phyloP scores from a whole-genome alignment of 2,888 invertebrate genomes.

The Pyrrhia umbra region DNA sequence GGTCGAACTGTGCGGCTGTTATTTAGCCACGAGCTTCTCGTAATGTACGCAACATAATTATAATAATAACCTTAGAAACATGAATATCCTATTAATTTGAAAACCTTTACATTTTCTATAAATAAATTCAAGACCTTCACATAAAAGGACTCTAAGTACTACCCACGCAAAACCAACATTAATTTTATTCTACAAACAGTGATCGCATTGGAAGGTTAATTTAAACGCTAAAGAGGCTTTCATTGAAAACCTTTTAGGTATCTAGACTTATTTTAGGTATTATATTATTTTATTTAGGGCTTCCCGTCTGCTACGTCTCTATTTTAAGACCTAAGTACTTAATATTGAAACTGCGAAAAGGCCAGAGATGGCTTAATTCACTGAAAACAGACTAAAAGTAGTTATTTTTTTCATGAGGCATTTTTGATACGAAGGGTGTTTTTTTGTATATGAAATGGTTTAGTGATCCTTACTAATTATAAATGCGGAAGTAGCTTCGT shows the following conservation, averaged over 20 bases:
- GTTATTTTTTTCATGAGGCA: too few relatives aligned
- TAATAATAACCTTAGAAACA: background rate
- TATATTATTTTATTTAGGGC: slow-evolving; percentile 11
- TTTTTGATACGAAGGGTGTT: too few relatives aligned
- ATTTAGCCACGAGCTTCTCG: too few relatives aligned
- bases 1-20: too few relatives aligned
- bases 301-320: background rate
- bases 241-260: slow-evolving; percentile 21
- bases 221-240: slow-evolving; percentile 6
- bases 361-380: background rate
- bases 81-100: background rate
- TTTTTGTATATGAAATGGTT: too few relatives aligned
- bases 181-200: background rate
- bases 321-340: background rate
- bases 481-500: too few relatives aligned
- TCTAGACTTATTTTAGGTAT: slow-evolving; percentile 5
- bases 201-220: background rate
- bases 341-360: slow-evolving; percentile 1
- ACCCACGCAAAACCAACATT: slow-evolving; percentile 15
- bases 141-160: background rate
- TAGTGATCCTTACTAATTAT: too few relatives aligned
- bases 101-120: background rate
- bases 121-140: slow-evolving; percentile 14
- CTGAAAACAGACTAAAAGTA: too few relatives aligned
- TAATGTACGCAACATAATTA: too few relatives aligned